Conservation (phyloP, 2,888 invertebrate genomes). For the Teleiodes luculella region DNA sequence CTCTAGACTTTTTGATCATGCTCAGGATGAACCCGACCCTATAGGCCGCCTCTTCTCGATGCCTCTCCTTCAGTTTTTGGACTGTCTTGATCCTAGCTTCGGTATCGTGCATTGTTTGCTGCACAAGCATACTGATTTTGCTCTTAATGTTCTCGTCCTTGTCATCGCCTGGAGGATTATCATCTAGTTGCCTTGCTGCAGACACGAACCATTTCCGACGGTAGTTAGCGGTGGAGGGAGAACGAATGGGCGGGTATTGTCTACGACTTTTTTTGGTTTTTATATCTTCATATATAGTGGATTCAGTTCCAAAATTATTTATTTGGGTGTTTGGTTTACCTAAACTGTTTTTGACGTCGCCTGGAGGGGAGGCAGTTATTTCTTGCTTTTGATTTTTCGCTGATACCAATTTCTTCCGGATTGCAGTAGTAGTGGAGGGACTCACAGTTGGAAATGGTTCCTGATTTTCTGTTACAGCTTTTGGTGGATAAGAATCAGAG, state of each 20-base stretch:
- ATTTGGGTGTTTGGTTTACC: too few species aligned
- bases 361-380: too few species aligned
- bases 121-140: slow-evolving; percentile 51
- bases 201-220: slow-evolving; percentile 21
- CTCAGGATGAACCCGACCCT: slow-evolving; percentile 57
- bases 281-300: too few species aligned
- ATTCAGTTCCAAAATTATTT: too few species aligned
- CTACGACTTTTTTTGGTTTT: background rate
- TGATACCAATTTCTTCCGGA: too few species aligned
- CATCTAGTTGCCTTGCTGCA: slow-evolving; percentile 3
- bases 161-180: slow-evolving; percentile 23
- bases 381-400: too few species aligned
- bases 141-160: slow-evolving; percentile 50
- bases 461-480: background rate
- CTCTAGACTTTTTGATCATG: slow-evolving; percentile 56
- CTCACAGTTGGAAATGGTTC: background rate
- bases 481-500: too few species aligned
- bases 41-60: slow-evolving; percentile 43
- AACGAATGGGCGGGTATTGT: background rate
- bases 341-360: too few species aligned
- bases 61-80: slow-evolving; percentile 35
- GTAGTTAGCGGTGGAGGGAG: background rate
- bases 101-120: slow-evolving; percentile 55
- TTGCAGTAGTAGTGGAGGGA: too few species aligned
- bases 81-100: slow-evolving; percentile 44